Evolutionary conservation across 2,888 invertebrate genomes (phyloP), one percentile per base, ranked within the genome.

Genomic region (Leptarthrus brevirostris): DNA sequence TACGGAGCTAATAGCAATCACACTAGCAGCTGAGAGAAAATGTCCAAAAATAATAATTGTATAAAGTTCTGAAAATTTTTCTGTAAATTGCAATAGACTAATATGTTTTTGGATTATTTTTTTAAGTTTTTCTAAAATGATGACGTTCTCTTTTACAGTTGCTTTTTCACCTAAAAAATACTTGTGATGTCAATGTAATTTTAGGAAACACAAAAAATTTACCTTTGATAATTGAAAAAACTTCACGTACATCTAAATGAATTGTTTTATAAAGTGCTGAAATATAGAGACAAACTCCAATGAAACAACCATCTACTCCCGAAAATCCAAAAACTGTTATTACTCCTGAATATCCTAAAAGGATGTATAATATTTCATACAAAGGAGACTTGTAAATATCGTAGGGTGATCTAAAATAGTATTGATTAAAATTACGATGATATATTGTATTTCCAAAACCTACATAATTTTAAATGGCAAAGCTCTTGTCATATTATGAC

Each of bases 1-100:
- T 79, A 84, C 79, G 78, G 82, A 79, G 75, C 84, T 83, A 18
- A 80, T 80, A 74, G 84, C 82, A 30, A 84, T 79, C 49, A 83
- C 81, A 76, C 83, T 76, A 26, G 84, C 83, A 47, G 84, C 82
- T 74, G 82, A 83, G 74, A 84, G 79, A 78, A 84, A 84, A 79
- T 83, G 82, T 78, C 81, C 81, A 78, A 83, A 79, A 75, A 83
- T 80, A 78, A 84, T 83, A 79, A 81, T 78, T 66, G 79, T 78
- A 75, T 82, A 83, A 77, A 80, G 80, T 53, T 74, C 73, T 53
- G 80, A 77, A 73, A 83, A 81, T 76, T 56, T 54, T 5, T 56
- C 40, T 3, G 54, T 22, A 2, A 71, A 12, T 20, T 14, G 14
- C 10, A 54, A 40, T 2, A 56, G 10, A 8, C 56, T 8, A 24